Percentiles rank a stretch among this genome's conserved stretches.
phyloP scores from a whole-genome alignment of 2,113 vertebrate genomes.

The Carassius auratus region DNA sequence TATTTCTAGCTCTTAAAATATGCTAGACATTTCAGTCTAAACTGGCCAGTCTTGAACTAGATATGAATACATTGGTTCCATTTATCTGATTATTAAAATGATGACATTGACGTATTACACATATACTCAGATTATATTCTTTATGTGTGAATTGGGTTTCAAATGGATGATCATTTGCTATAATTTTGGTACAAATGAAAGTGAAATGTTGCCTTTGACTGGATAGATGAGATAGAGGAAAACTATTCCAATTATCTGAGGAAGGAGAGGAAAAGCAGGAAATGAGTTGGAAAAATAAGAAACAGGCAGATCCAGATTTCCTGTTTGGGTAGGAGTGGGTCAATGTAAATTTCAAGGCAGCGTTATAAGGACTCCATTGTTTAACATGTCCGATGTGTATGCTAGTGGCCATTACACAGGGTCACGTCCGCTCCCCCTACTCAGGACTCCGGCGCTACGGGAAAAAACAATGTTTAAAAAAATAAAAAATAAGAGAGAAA shows the following conservation, averaged over 20 bases:
- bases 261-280: constrained; percentile 79
- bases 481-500: constrained; percentile 64
- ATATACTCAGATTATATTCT: neutral
- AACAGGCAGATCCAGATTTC: constrained; percentile 76
- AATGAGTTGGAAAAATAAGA: constrained; percentile 81
- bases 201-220: constrained; percentile 16
- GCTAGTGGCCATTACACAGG: constrained; percentile 61
- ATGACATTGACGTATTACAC: neutral
- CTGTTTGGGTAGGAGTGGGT: constrained; percentile 73
- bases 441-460: constrained; percentile 71
- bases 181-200: neutral
- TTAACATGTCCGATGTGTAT: constrained; percentile 63
- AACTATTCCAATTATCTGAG: constrained; percentile 72
- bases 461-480: constrained; percentile 68
- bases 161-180: neutral
- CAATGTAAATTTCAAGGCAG: constrained; percentile 70
- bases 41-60: neutral
- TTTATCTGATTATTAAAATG: constrained; percentile 5
- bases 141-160: neutral
- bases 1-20: constrained; percentile 18
- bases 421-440: constrained; percentile 66
- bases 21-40: constrained; percentile 9
- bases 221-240: constrained; percentile 42
- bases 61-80: neutral
- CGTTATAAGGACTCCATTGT: constrained; percentile 82